phyloP scores from a whole-genome alignment of 2,113 vertebrate genomes.

The Oreochromis niloticus region DNA sequence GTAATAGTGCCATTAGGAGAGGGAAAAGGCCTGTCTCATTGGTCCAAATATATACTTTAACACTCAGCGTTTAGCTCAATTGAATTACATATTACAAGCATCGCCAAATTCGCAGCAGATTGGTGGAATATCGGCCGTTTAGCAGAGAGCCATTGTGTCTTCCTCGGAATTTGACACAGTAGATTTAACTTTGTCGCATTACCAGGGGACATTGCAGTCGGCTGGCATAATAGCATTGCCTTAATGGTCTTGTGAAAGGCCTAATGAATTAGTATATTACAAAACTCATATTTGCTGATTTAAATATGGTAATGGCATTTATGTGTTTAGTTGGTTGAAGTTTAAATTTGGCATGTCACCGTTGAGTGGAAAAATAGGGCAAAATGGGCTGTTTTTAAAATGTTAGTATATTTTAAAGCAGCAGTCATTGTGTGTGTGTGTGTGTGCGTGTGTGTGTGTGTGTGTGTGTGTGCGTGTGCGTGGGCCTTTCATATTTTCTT shows the following conservation, averaged over 20 bases:
- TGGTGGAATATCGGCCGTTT: not conserved
- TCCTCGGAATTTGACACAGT: slow-evolving; percentile 48
- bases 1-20: slow-evolving; percentile 39
- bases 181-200: slow-evolving; percentile 56
- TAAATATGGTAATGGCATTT: not conserved
- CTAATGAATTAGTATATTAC: not conserved
- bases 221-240: slow-evolving; percentile 35
- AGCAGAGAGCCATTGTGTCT: slow-evolving; percentile 12
- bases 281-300: not conserved
- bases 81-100: slow-evolving; percentile 57
- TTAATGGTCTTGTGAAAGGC: slow-evolving; percentile 45
- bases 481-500: not conserved
- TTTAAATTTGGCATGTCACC: not conserved
- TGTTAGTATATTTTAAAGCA: not conserved
- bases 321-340: not conserved
- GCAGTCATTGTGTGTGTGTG: too few relatives aligned
- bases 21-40: slow-evolving; percentile 7
- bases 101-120: slow-evolving; percentile 24
- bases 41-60: slow-evolving; percentile 50
- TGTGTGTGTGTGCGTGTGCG: not conserved
- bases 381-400: not conserved
- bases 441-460: not conserved
- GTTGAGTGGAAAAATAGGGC: not conserved
- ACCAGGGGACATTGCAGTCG: slow-evolving; percentile 31
- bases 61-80: slow-evolving; percentile 50